These are phyloP conservation scores for Dusona sp. DNA, from an alignment of 2,888 invertebrate species.

Conservation along the genomic window DNA sequence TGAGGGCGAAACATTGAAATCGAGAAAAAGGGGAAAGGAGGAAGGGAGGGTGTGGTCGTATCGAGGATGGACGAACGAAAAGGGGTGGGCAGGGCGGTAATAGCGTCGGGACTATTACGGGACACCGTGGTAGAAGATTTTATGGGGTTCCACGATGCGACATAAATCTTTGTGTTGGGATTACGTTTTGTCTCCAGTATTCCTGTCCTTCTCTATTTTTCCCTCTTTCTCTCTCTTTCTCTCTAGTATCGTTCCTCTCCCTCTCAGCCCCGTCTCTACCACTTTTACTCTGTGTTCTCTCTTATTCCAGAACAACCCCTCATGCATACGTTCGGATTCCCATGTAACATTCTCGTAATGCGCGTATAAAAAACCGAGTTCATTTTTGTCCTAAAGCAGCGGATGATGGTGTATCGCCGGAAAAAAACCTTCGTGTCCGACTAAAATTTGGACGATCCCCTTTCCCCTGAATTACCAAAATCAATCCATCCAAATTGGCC, in stretches of 20 bases:
- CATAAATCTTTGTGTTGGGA: slow-evolving; percentile 67
- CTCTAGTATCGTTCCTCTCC: not conserved
- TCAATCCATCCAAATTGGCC: not conserved
- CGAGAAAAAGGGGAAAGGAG: slow-evolving; percentile 6
- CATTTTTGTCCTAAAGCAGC: slow-evolving; percentile 14
- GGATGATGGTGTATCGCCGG: not conserved
- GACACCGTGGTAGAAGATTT: slow-evolving; percentile 61
- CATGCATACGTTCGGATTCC: slow-evolving; percentile 9
- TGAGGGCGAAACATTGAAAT: slow-evolving; percentile 6
- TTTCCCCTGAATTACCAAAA: slow-evolving; percentile 7
- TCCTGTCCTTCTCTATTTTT: slow-evolving; percentile 4
- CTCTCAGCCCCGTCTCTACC: not conserved
- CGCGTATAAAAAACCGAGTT: slow-evolving; percentile 33
- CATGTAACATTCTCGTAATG: slow-evolving; percentile 23
- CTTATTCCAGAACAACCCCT: not conserved
- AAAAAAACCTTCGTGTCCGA: not conserved
- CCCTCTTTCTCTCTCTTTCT: not conserved
- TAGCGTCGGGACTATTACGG: slow-evolving; percentile 53
- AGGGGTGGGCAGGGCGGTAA: slow-evolving; percentile 33
- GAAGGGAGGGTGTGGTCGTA: slow-evolving; percentile 34
- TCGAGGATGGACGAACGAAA: slow-evolving; percentile 27
- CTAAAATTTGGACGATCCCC: not conserved
- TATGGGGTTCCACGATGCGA: slow-evolving; percentile 64
- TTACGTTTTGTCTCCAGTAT: slow-evolving; percentile 57
- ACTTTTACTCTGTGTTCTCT: slow-evolving; percentile 1